phyloP scores from a whole-genome alignment of 2,797 vertebrate species.

The Pantherophis vulpinus region DNA sequence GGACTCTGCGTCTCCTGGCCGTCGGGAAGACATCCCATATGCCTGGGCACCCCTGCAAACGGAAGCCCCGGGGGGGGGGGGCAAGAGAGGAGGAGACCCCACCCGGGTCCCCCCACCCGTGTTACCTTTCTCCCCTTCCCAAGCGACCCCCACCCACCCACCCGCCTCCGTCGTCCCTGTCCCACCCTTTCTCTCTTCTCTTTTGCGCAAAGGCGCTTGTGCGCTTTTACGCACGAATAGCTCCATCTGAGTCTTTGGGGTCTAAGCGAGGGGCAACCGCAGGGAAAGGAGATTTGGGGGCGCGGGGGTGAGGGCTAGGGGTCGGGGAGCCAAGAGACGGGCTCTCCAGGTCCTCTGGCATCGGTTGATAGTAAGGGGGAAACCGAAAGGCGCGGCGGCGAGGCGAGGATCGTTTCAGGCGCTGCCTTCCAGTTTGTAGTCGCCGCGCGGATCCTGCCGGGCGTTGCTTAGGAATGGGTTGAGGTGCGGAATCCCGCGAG shows the following conservation, averaged over 20 bases:
- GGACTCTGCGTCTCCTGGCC: background rate
- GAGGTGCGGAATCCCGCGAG: background rate
- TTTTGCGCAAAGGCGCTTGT: background rate
- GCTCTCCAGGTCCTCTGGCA: background rate
- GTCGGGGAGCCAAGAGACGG: background rate
- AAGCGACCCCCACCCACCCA: background rate
- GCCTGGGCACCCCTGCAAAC: background rate
- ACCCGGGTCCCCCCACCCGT: background rate
- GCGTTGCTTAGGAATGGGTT: background rate
- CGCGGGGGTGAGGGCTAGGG: no score
- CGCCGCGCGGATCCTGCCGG: background rate
- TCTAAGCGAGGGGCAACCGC: background rate
- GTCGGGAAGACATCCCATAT: background rate
- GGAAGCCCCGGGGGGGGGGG: background rate
- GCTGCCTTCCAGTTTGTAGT: background rate
- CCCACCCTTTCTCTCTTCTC: background rate
- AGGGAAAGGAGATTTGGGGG: background rate
- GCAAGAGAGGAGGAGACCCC: background rate
- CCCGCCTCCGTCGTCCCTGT: background rate
- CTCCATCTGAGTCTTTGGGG: background rate
- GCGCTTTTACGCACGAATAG: background rate
- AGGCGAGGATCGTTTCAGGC: background rate
- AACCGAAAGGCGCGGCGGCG: background rate
- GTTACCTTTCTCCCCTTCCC: background rate
- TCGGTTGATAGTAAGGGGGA: background rate